A percentile compares a stretch with the other conserved stretches of the same genome.
Evolutionary conservation across 1,140 invertebrate species (phyloP).

Genomic region (Helicoverpa armigera): DNA sequence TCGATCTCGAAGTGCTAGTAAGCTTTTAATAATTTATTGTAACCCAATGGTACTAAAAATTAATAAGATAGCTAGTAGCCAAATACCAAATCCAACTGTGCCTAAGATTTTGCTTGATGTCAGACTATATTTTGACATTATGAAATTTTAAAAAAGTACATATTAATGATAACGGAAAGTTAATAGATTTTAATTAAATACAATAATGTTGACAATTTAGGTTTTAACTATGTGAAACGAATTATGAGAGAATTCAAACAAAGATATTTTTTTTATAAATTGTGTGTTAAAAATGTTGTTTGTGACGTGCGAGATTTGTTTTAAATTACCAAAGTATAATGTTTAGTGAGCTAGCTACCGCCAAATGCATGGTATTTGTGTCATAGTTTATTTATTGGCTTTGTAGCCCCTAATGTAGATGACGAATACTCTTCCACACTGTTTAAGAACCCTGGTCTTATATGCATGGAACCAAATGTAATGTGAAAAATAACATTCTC

Average conservation of each 20-base stretch:
- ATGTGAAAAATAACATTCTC: no score
- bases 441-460: no score
- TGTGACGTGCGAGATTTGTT: neutral
- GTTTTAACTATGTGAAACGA: neutral
- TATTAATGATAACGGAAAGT: no score
- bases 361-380: conserved; percentile 33
- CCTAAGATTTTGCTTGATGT: neutral
- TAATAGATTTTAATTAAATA: no score
- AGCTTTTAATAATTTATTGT: conserved; percentile 8
- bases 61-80: neutral
- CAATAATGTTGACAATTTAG: no score
- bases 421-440: neutral
- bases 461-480: no score
- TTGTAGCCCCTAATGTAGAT: neutral
- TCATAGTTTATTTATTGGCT: conserved; percentile 2
- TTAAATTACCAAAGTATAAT: conserved; percentile 27
- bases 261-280: neutral
- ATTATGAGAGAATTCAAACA: neutral
- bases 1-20: conserved; percentile 16
- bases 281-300: neutral
- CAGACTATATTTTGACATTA: neutral
- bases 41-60: neutral
- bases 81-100: neutral
- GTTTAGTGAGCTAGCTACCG: conserved; percentile 40
- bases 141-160: no score